phyloP scores from a whole-genome alignment of 2,888 invertebrate species.

The Tiphia femorata region DNA sequence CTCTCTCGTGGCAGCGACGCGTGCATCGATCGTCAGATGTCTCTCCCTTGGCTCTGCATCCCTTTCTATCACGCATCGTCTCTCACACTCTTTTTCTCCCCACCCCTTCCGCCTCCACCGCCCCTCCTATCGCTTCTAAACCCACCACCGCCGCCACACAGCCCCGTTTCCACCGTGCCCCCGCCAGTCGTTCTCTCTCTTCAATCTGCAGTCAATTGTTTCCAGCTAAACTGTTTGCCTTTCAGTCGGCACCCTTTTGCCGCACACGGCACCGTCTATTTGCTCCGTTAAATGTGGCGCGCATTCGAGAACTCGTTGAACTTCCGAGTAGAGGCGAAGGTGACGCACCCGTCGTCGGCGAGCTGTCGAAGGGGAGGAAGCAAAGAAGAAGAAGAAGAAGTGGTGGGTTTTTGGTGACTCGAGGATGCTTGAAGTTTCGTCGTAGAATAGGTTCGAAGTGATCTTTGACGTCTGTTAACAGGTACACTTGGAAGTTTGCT shows the following conservation, averaged over 20 bases:
- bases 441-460: too few species aligned
- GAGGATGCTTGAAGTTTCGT: too few species aligned
- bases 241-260: slow-evolving; percentile 67
- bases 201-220: slow-evolving; percentile 70
- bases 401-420: too few species aligned
- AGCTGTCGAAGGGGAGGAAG: neutral
- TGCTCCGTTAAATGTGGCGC: slow-evolving; percentile 61
- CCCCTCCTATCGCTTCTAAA: neutral
- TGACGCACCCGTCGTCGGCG: slow-evolving; percentile 5
- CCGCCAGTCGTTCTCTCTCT: slow-evolving; percentile 55
- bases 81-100: slow-evolving; percentile 13
- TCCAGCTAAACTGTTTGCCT: slow-evolving; percentile 70
- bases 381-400: slow-evolving; percentile 8
- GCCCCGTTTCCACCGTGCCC: neutral
- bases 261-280: slow-evolving; percentile 59
- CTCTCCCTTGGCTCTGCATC: slow-evolving; percentile 33
- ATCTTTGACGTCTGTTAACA: too few species aligned
- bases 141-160: slow-evolving; percentile 1
- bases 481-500: too few species aligned
- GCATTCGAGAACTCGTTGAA: slow-evolving; percentile 46
- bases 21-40: slow-evolving; percentile 64
- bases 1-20: slow-evolving; percentile 57
- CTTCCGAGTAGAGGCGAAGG: slow-evolving; percentile 30
- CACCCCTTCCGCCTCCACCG: neutral
- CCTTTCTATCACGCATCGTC: too few species aligned